phyloP scores from a whole-genome alignment of 2,888 invertebrate species.

The Camponotus fellah region DNA sequence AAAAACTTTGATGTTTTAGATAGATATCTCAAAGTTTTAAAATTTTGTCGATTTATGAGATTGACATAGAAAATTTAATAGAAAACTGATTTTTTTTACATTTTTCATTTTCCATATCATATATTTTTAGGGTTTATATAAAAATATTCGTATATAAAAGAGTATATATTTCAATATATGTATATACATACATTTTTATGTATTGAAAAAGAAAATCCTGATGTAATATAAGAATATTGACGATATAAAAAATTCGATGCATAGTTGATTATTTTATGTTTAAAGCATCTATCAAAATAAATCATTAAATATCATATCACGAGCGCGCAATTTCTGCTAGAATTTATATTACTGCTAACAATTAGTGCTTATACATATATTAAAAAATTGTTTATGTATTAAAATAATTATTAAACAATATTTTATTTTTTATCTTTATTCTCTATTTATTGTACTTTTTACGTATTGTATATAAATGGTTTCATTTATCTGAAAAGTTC shows the following conservation, averaged over 20 bases:
- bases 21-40: background rate
- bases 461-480: background rate
- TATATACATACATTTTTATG: background rate
- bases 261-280: background rate
- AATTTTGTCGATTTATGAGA: background rate
- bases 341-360: background rate
- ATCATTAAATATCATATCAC: background rate
- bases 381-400: background rate
- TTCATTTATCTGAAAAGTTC: background rate
- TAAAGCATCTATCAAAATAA: background rate
- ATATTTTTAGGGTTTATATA: background rate
- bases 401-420: background rate
- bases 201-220: background rate
- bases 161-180: background rate
- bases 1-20: background rate
- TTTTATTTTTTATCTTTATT: background rate
- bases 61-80: background rate
- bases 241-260: background rate
- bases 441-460: background rate
- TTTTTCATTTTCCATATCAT: background rate
- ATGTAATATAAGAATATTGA: background rate
- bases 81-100: slow-evolving; percentile 1
- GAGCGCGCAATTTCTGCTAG: background rate
- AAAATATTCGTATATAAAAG: background rate
- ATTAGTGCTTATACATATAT: background rate